Evolutionary conservation across 92 coral and sea anemone species (phyloP), one percentile per base, ranked within the genome.

Genomic region (Plumapathes pennacea): DNA sequence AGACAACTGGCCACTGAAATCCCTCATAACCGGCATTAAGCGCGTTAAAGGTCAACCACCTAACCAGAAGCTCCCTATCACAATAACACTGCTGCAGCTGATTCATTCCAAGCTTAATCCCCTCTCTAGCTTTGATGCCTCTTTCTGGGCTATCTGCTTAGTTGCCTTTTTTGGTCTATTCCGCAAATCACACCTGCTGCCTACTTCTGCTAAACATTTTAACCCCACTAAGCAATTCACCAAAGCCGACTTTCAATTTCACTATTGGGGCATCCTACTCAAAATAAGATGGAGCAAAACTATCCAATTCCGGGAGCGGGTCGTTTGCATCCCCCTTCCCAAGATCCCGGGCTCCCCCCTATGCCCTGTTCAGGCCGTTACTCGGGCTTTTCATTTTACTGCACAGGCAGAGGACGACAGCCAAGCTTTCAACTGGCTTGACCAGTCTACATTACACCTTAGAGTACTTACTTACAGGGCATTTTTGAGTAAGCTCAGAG

Each of bases 201-300:
- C 66, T 28, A 52, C 38, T 0, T 36, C 73, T 17, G 28, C 39
- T 1, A 17, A 0, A 22, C 25, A 13, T 4, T 64, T 64, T 32
- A 23, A 65, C 62, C 52, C 52, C 21, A 8, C 50, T 12, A 64
- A 64, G 62, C 72, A 64, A 30, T 36, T 64, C 5, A 71, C 78
- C 7, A 71, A 47, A 33, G 67, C 48, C 5, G 78, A 71, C 41
- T 71, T 58, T 43, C 48, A 60, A 18, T 20, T 71, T 12, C 47
- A 25, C 26, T 22, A 12, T 5, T 74, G 67, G 74, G 82, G 67
- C 23, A 38, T 44, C 14, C 47, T 64, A 7, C 10, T 74, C 3
- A 42, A 44, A 5, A 61, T 72, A 29, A 62, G 62, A 10, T 72
- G 80, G 80, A 61, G 72, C 40, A 72, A 72, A 31, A 72, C 72